A percentile compares a stretch with the other conserved stretches of the same genome.
Conservation (phyloP, 1,140 invertebrate genomes). For the Drosophila pachea region DNA sequence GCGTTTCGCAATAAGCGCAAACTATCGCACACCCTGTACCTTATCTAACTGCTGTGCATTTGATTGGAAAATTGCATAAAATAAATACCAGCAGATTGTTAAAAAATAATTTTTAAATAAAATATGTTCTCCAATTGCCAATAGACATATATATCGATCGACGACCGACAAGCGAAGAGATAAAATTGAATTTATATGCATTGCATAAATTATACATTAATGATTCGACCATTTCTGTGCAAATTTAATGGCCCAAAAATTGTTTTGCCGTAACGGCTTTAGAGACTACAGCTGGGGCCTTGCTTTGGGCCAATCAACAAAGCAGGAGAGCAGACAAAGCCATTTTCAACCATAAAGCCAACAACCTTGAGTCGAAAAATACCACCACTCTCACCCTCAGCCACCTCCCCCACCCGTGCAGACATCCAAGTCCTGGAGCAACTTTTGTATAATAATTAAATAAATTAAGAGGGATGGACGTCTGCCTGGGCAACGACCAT, state of each 20-base stretch:
- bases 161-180: conserved; percentile 4
- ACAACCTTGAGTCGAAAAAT: conserved; percentile 47
- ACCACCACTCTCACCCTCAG: not conserved
- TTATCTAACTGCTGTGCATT: conserved; percentile 28
- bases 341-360: conserved; percentile 43
- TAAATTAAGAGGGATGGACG: conserved; percentile 56
- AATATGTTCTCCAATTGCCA: conserved; percentile 21
- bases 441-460: conserved; percentile 73
- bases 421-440: conserved; percentile 9
- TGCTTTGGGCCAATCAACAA: conserved; percentile 53
- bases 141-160: conserved; percentile 15
- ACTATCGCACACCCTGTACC: conserved; percentile 13
- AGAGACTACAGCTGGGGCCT: conserved; percentile 43
- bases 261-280: conserved; percentile 13
- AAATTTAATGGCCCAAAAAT: conserved; percentile 50
- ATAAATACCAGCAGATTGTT: conserved; percentile 21
- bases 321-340: conserved; percentile 11
- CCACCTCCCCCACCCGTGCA: conserved; percentile 8
- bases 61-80: conserved; percentile 40
- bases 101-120: conserved; percentile 2
- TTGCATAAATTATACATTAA: conserved; percentile 63
- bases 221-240: conserved; percentile 49
- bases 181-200: conserved; percentile 42
- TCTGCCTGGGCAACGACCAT: conserved; percentile 15
- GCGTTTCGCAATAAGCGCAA: conserved; percentile 35